phyloP scores from a whole-genome alignment of 2,113 vertebrate species.

The Elgaria multicarinata region DNA sequence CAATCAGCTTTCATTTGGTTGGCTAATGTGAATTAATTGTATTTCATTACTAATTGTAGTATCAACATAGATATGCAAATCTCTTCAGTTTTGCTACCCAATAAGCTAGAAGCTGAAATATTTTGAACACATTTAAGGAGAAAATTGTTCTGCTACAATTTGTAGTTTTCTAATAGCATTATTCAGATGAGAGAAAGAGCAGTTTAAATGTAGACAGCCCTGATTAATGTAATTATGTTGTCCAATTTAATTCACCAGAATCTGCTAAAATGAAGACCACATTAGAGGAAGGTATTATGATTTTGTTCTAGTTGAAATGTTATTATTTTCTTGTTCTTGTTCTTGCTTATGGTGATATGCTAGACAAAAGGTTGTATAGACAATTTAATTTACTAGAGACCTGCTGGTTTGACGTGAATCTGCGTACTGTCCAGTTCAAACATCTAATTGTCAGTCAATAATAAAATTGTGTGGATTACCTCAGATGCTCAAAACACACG shows the following conservation, averaged over 20 bases:
- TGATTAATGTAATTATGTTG: background rate
- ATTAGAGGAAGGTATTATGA: background rate
- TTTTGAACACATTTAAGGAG: constrained; percentile 18
- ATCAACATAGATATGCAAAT: constrained; percentile 14
- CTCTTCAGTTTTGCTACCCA: background rate
- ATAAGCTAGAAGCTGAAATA: constrained; percentile 20
- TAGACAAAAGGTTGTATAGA: constrained; percentile 2
- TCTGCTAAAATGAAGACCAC: background rate
- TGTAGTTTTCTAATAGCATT: constrained; percentile 22
- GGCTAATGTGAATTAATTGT: background rate
- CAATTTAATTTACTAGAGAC: constrained; percentile 2
- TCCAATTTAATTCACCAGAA: background rate
- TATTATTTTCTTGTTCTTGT: background rate
- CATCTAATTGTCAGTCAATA: background rate
- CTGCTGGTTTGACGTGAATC: constrained; percentile 22
- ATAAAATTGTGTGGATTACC: background rate
- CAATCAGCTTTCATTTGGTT: constrained; percentile 5
- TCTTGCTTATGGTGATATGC: background rate
- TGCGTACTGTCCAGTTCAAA: background rate
- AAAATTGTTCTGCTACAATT: constrained; percentile 16
- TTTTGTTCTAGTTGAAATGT: background rate
- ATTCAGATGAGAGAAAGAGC: background rate
- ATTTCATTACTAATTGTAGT: constrained; percentile 5
- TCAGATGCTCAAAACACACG: constrained; percentile 8
- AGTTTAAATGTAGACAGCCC: constrained; percentile 3